A percentile compares a stretch with the other conserved stretches of the same genome.
Evolutionary conservation across 2,797 vertebrate genomes (phyloP).

Genomic region (Amblyraja radiata): DNA sequence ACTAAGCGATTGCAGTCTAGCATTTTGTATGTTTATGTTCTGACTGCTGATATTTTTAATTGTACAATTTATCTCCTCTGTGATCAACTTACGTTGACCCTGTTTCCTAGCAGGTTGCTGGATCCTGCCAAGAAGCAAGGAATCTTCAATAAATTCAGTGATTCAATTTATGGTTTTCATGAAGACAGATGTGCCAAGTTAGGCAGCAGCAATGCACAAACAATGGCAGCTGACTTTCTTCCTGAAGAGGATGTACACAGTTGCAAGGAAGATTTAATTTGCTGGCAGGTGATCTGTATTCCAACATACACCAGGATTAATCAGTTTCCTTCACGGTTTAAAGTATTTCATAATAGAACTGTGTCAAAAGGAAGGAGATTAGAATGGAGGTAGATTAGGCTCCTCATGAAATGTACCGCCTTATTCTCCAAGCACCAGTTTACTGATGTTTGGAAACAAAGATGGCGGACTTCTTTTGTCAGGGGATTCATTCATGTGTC

Average conservation of each 20-base stretch:
- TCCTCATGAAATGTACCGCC: not conserved
- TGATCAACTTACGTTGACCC: not conserved
- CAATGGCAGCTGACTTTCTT: not conserved
- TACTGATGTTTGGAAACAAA: not conserved
- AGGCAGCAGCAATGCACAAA: not conserved
- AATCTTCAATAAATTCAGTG: not conserved
- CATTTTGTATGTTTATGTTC: conserved; percentile 6
- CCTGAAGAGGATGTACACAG: not conserved
- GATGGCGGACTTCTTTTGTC: not conserved
- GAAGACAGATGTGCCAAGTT: not conserved
- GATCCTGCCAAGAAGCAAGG: not conserved
- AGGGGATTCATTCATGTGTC: not conserved
- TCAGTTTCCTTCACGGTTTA: not conserved
- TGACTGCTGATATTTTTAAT: conserved; percentile 28
- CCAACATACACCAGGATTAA: not conserved
- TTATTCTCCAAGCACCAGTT: not conserved
- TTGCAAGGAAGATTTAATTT: not conserved
- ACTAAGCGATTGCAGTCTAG: not conserved
- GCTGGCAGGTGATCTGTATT: not conserved
- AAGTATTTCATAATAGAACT: not conserved
- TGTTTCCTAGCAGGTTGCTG: not conserved
- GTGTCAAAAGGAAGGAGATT: not conserved
- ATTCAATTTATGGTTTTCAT: not conserved
- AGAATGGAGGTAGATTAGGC: not conserved
- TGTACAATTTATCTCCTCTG: conserved; percentile 23